A percentile compares a stretch with the other conserved stretches of the same genome.
phyloP scores from a whole-genome alignment of 2,113 vertebrate genomes.

The Puffinus mauretanicus region DNA sequence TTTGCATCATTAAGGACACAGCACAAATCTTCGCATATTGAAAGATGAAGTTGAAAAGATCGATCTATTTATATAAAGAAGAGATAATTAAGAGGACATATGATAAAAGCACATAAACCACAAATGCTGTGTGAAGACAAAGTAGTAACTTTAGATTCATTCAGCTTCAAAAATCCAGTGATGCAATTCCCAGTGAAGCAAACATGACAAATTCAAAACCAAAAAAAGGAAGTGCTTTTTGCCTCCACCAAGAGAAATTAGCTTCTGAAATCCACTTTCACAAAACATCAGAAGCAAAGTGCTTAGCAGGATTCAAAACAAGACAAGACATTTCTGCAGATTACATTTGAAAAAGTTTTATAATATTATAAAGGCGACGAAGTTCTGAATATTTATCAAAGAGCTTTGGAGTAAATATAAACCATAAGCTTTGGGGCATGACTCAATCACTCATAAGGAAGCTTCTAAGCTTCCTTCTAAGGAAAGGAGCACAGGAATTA shows the following conservation, averaged over 20 bases:
- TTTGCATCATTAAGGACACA: not conserved
- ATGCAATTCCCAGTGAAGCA: not conserved
- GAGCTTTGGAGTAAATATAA: not conserved
- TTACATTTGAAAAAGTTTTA: not conserved
- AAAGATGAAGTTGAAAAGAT: not conserved
- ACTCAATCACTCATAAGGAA: not conserved
- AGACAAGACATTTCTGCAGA: not conserved
- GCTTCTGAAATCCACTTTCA: not conserved
- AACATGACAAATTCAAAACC: not conserved
- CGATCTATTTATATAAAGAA: not conserved
- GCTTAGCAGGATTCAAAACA: not conserved
- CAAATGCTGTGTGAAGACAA: not conserved
- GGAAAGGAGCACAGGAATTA: not conserved
- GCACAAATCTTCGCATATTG: not conserved
- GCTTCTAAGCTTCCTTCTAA: not conserved
- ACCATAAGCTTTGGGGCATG: not conserved
- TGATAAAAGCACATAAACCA: not conserved
- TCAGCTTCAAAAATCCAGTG: not conserved
- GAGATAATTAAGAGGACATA: not conserved
- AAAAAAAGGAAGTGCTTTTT: not conserved
- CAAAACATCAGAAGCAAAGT: not conserved
- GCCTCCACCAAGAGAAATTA: not conserved
- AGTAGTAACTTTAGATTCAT: not conserved
- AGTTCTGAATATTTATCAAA: not conserved
- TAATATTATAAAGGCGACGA: not conserved